Percentiles rank a stretch among this genome's conserved stretches.
These are phyloP conservation scores for Euthynnus affinis DNA, from an alignment of 2,797 vertebrate genomes.

Conservation along the genomic window DNA sequence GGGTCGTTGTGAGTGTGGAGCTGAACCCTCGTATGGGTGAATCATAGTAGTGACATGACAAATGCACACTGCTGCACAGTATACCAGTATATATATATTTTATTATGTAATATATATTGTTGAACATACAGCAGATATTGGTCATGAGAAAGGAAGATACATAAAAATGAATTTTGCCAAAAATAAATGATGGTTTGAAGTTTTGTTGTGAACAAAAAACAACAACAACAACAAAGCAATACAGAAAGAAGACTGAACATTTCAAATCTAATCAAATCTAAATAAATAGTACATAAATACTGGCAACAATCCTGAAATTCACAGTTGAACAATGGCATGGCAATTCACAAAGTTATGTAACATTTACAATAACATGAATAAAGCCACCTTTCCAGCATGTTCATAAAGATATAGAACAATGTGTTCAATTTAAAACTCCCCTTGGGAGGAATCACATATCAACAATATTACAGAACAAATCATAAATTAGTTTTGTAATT, in stretches of 20 bases:
- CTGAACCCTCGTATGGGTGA: background rate
- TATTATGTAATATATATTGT: background rate
- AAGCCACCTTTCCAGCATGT: conserved; percentile 16
- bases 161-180: conserved; percentile 9
- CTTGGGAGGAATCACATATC: conserved; percentile 65
- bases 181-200: background rate
- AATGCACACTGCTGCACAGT: background rate
- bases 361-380: conserved; percentile 23
- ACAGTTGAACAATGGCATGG: conserved; percentile 44
- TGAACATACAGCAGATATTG: background rate
- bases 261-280: background rate
- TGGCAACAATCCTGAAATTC: conserved; percentile 37
- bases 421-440: conserved; percentile 78
- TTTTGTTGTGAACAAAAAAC: conserved; percentile 40
- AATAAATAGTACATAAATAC: conserved; percentile 73
- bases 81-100: too few species aligned
- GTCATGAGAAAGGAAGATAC: background rate
- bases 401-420: conserved; percentile 73
- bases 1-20: background rate
- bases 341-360: background rate
- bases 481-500: background rate
- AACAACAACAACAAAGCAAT: conserved; percentile 14
- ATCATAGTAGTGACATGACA: background rate
- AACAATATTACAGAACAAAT: conserved; percentile 14
- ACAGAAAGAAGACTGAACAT: conserved; percentile 24